phyloP scores from a whole-genome alignment of 2,113 vertebrate species.

The Cyprinodon tularosa region DNA sequence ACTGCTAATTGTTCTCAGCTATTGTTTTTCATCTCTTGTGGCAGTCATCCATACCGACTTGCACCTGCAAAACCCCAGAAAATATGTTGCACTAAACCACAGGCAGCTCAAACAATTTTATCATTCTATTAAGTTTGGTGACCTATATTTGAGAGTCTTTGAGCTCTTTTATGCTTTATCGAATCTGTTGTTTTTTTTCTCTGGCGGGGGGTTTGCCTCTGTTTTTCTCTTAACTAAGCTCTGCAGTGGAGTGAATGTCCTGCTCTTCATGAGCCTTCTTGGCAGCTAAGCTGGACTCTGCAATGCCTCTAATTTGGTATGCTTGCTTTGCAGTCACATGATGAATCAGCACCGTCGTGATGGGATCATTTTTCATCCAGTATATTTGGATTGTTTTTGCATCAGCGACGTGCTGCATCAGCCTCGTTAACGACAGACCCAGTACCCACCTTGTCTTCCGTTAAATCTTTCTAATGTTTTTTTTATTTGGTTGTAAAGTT shows the following conservation, averaged over 20 bases:
- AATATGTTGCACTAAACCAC: slow-evolving; percentile 4
- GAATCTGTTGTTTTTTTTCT: background rate
- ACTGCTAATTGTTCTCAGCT: slow-evolving; percentile 12
- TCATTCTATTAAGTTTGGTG: slow-evolving; percentile 14
- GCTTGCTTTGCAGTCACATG: slow-evolving; percentile 69
- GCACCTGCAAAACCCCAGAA: slow-evolving; percentile 10
- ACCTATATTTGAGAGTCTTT: slow-evolving; percentile 14
- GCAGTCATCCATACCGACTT: slow-evolving; percentile 5
- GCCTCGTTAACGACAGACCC: slow-evolving; percentile 38
- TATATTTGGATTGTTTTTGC: slow-evolving; percentile 65
- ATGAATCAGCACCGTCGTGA: slow-evolving; percentile 50
- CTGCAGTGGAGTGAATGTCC: slow-evolving; percentile 19
- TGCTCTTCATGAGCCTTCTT: slow-evolving; percentile 27
- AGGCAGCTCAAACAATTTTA: background rate
- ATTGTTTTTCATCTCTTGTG: background rate
- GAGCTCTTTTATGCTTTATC: background rate
- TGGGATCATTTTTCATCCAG: slow-evolving; percentile 67
- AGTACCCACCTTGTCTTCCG: slow-evolving; percentile 26
- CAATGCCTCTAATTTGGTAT: slow-evolving; percentile 59
- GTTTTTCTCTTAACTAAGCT: slow-evolving; percentile 9
- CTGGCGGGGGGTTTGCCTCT: background rate
- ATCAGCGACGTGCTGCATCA: slow-evolving; percentile 37
- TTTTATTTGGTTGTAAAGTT: slow-evolving; percentile 12
- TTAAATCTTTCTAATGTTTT: slow-evolving; percentile 7
- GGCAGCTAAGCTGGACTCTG: slow-evolving; percentile 30